phyloP scores from a whole-genome alignment of 2,888 invertebrate genomes.

The Lysandra bellargus region DNA sequence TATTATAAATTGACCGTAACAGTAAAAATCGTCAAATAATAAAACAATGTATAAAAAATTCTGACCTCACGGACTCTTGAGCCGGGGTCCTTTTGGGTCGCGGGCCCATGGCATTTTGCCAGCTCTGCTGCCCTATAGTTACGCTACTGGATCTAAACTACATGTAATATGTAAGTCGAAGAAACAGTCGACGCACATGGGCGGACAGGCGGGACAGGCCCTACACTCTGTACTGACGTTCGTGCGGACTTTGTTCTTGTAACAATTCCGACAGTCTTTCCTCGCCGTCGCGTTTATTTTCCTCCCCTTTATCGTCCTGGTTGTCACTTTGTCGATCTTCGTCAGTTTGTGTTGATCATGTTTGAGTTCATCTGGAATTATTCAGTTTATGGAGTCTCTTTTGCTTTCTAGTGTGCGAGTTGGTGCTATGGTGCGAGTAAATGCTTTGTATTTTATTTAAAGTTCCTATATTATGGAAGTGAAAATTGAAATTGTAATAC shows the following conservation, averaged over 20 bases:
- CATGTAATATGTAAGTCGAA: slow-evolving; percentile 34
- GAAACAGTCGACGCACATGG: slow-evolving; percentile 40
- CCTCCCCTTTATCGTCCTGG: slow-evolving; percentile 31
- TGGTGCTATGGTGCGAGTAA: too few relatives aligned
- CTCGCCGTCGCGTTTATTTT: slow-evolving; percentile 39
- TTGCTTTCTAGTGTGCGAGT: too few relatives aligned
- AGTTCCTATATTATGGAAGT: background rate
- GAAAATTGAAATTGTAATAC: background rate
- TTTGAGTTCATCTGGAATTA: background rate
- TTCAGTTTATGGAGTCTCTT: background rate
- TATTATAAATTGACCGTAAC: too few relatives aligned
- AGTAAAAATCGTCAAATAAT: too few relatives aligned
- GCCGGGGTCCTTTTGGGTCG: too few relatives aligned
- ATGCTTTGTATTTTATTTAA: too few relatives aligned
- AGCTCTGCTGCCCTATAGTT: too few relatives aligned
- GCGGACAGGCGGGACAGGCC: slow-evolving; percentile 38
- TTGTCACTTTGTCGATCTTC: slow-evolving; percentile 33
- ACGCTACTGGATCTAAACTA: background rate
- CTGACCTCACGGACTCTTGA: too few relatives aligned
- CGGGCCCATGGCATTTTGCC: too few relatives aligned
- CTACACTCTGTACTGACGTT: slow-evolving; percentile 44
- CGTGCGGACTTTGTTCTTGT: slow-evolving; percentile 42
- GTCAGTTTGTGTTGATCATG: slow-evolving; percentile 31
- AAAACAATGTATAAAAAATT: too few relatives aligned
- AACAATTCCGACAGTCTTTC: slow-evolving; percentile 45